phyloP scores from a whole-genome alignment of 2,888 invertebrate genomes.

The Phengaris arion region DNA sequence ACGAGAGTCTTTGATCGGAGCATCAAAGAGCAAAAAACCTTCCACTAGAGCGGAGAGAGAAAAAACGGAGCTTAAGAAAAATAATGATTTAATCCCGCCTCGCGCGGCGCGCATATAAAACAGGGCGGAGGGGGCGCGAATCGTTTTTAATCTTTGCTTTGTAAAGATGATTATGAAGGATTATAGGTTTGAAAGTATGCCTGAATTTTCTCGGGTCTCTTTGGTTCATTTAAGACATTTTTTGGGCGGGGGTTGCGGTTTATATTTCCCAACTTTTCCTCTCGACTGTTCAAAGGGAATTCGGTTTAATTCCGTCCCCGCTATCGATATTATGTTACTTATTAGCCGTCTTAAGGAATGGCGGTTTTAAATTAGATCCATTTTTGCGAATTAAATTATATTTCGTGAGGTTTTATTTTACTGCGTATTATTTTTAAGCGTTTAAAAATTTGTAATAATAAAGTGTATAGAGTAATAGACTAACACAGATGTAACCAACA shows the following conservation, averaged over 20 bases:
- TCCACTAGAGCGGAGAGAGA: constrained; percentile 69
- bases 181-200: constrained; percentile 80
- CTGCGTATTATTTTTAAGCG: neutral
- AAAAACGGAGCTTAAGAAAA: constrained; percentile 78
- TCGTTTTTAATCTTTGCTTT: constrained; percentile 82
- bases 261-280: constrained; percentile 74
- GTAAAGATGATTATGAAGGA: constrained; percentile 81
- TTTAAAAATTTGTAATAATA: too few species aligned
- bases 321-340: constrained; percentile 36
- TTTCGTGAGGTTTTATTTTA: neutral
- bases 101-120: constrained; percentile 79
- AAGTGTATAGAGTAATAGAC: too few species aligned
- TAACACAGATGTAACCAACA: neutral
- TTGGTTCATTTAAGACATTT: constrained; percentile 73
- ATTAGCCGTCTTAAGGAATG: constrained; percentile 15
- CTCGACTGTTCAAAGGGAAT: constrained; percentile 71
- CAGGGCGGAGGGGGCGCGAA: constrained; percentile 66
- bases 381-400: neutral
- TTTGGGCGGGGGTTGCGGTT: constrained; percentile 75
- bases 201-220: constrained; percentile 73
- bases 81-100: constrained; percentile 81
- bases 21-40: constrained; percentile 76
- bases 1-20: constrained; percentile 80
- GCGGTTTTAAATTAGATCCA: constrained; percentile 24
- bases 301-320: constrained; percentile 64